Base-by-base conservation (phyloP, 2,888 invertebrate genomes). In the Metellina segmentata region DNA sequence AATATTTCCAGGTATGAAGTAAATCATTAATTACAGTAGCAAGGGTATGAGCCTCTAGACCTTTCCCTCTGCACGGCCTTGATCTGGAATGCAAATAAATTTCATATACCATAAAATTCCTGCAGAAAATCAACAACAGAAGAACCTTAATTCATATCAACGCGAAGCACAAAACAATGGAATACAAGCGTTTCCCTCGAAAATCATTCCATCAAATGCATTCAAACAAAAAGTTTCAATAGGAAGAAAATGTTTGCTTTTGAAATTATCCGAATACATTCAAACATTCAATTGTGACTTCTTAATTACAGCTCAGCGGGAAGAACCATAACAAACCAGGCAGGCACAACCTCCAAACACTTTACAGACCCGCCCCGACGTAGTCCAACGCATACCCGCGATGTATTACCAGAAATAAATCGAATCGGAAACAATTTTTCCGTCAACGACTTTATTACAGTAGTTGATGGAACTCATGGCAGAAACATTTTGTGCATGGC, bases 361-460 rank as follows among this genome's bases (percentile, higher is more conserved):
- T 75, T 34, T 16, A 75, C 34, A 75, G 75, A 19, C 9, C 49
- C 75, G 13, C 7, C 52, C n/a, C n/a, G 51, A 52, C 13, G 11
- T 6, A 75, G 11, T 34, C 8, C 49, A 48, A 48, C 49, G 9
- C 9, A 75, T 9, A 11, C 75, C 7, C 75, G 49, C 75, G 48
- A 49, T 16, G 11, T n/a, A 52, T 51, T 52, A 52, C 78, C 16
- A 34, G 77, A 82, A 82, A 82, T 49, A 82, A 91, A 91, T 91
- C 74, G 75, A 91, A 91, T 91, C 85, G 85, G 81, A 85, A 90
- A 75, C 79, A 72, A 52, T 75, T 85, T 70, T 70, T 77, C 82
- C 85, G 82, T 87, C 86, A 86, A 91, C 87, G 86, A 86, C 87
- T 81, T 91, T 91, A 91, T 91, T 91, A 87, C 72, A 82, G 86